A percentile compares a stretch with the other conserved stretches of the same genome.
phyloP scores from a whole-genome alignment of 2,113 vertebrate species.

The Holacanthus passer region DNA sequence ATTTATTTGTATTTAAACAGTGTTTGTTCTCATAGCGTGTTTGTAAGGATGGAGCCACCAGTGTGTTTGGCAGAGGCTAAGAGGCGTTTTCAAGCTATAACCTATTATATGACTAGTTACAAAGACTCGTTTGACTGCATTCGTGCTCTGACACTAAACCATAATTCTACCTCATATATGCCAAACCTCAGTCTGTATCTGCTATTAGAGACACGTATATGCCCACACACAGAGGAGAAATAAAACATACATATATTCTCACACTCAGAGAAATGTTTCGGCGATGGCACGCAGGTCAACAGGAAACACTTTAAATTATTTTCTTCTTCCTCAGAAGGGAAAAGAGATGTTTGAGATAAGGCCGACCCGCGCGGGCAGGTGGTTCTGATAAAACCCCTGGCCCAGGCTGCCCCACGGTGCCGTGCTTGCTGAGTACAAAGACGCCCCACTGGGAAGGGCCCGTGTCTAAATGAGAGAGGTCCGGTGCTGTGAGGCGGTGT shows the following conservation, averaged over 20 bases:
- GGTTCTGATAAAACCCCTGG: constrained; percentile 81
- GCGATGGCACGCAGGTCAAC: constrained; percentile 60
- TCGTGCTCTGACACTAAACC: not conserved
- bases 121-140: not conserved
- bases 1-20: no score
- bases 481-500: constrained; percentile 56
- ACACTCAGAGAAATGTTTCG: constrained; percentile 26
- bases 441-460: constrained; percentile 68
- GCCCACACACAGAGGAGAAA: not conserved
- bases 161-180: not conserved
- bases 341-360: constrained; percentile 76
- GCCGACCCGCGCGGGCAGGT: constrained; percentile 69
- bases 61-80: not conserved
- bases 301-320: constrained; percentile 62
- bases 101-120: not conserved
- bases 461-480: constrained; percentile 81
- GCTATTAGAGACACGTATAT: not conserved
- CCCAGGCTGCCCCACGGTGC: constrained; percentile 69
- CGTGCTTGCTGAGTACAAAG: constrained; percentile 79
- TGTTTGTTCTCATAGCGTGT: not conserved
- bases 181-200: not conserved
- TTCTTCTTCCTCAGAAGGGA: constrained; percentile 64
- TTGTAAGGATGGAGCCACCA: not conserved
- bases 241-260: constrained; percentile 37
- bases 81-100: not conserved